Base-by-base conservation (phyloP, 1,140 invertebrate species). In the Euborellia annulipes region DNA sequence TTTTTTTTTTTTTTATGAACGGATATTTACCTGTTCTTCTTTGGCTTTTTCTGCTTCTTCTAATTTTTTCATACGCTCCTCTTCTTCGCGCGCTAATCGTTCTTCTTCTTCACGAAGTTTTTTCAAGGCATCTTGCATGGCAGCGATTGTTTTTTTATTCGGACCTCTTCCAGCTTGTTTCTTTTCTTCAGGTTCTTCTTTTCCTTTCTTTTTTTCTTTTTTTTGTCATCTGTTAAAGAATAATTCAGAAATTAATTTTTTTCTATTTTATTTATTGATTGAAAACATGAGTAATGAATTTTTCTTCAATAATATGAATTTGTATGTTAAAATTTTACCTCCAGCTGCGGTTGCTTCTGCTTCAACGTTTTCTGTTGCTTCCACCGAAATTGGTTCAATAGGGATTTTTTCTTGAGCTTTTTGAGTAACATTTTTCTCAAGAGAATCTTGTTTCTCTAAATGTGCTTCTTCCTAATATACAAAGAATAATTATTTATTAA, bases 81-180 rank as follows among this genome's bases (percentile, higher is more conserved):
- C 85, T 61, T 91, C 85, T 62, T 90, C 81, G 50, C 66, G 70
- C 50, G 76, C 65, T 18, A 76, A 55, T 43, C 75, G 70, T 58
- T 94, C 88, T 64, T 94, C 86, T 57, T 91, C 88, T 62, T 93
- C 88, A 60, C 84, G 85, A n/a, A 85, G 68, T 62, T 84, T 84
- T 54, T 79, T 85, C 6, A 91, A 65, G 23, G 83, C 79, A 62
- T 90, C 86, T 64, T 92, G 85, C 82, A 91, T 91, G 17, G 84
- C 83, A 52, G 79, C 79, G 54, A 90, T 78, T 30, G 82, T 74
- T 54, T 84, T 83, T 51, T 66, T 85, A 13, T 73, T 74, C 48
- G 82, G 81, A 30, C 82, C 81, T 60, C 75, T 77, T 20, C 53
- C 58, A 45, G 55, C 58, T 46, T 61, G 56, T 49, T 63, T 59